These are phyloP conservation scores for Brachyopa scutellaris DNA, from an alignment of 2,888 invertebrate genomes.

Conservation along the genomic window DNA sequence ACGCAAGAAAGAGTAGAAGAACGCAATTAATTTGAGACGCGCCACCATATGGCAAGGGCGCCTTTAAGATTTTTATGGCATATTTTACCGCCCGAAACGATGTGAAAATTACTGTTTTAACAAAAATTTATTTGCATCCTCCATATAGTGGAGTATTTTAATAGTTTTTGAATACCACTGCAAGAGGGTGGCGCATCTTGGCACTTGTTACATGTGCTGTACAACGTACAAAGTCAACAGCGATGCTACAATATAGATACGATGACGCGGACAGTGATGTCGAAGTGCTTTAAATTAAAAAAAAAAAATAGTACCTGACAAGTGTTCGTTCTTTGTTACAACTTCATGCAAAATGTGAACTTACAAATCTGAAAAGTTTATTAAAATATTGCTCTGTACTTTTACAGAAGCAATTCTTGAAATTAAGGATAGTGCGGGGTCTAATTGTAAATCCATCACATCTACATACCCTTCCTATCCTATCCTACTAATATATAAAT, in stretches of 20 bases:
- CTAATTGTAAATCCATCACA: too few relatives aligned
- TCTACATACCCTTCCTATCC: too few relatives aligned
- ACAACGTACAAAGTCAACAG: background rate
- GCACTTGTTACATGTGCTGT: constrained; percentile 50
- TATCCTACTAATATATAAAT: too few relatives aligned
- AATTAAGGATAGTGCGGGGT: too few relatives aligned
- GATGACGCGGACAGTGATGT: constrained; percentile 4
- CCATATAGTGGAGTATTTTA: constrained; percentile 39
- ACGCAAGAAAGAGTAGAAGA: background rate
- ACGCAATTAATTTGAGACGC: background rate
- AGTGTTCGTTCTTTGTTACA: too few relatives aligned
- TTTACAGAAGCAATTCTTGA: too few relatives aligned
- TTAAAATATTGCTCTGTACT: too few relatives aligned
- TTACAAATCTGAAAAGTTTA: too few relatives aligned
- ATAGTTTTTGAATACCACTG: constrained; percentile 32
- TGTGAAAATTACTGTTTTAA: background rate
- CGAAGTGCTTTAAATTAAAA: too few relatives aligned
- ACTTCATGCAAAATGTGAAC: too few relatives aligned
- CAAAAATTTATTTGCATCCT: constrained; percentile 36
- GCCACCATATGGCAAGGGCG: background rate
- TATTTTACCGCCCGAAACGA: constrained; percentile 9
- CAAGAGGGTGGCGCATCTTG: constrained; percentile 19
- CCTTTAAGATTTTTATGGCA: constrained; percentile 1
- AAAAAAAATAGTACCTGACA: too few relatives aligned
- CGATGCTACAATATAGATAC: too few relatives aligned